phyloP scores from a whole-genome alignment of 2,113 vertebrate genomes.

The Platanista minor region DNA sequence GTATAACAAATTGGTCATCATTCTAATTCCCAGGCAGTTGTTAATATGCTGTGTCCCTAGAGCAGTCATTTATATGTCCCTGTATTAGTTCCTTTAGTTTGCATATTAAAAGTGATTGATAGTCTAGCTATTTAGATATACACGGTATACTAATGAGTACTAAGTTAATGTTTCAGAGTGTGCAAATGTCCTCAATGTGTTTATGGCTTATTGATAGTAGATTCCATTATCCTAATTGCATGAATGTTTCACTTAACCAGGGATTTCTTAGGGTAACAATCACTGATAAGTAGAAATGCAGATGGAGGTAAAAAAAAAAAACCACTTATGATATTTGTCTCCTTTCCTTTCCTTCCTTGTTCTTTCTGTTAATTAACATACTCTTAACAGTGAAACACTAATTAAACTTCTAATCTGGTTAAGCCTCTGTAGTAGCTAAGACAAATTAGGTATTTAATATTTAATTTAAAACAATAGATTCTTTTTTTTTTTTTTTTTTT shows the following conservation, averaged over 20 bases:
- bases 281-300: conserved; percentile 17
- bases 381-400: not conserved
- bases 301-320: not conserved
- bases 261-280: not conserved
- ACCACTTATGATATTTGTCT: not conserved
- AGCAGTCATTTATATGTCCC: not conserved
- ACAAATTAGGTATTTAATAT: not conserved
- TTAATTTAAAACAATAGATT: conserved; percentile 28
- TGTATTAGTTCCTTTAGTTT: not conserved
- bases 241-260: not conserved
- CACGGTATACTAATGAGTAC: not conserved
- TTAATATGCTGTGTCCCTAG: not conserved
- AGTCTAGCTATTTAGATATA: not conserved
- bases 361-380: not conserved
- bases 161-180: not conserved
- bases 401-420: not conserved
- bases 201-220: not conserved
- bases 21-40: not conserved
- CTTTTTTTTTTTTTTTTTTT: too few relatives aligned
- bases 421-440: not conserved
- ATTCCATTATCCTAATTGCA: conserved; percentile 16
- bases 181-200: not conserved
- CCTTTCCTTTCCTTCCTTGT: not conserved
- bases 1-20: not conserved
- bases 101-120: not conserved